A percentile compares a stretch with the other conserved stretches of the same genome.
Evolutionary conservation across 2,797 vertebrate species (phyloP).

Genomic region (Platyrinchus mystaceus): DNA sequence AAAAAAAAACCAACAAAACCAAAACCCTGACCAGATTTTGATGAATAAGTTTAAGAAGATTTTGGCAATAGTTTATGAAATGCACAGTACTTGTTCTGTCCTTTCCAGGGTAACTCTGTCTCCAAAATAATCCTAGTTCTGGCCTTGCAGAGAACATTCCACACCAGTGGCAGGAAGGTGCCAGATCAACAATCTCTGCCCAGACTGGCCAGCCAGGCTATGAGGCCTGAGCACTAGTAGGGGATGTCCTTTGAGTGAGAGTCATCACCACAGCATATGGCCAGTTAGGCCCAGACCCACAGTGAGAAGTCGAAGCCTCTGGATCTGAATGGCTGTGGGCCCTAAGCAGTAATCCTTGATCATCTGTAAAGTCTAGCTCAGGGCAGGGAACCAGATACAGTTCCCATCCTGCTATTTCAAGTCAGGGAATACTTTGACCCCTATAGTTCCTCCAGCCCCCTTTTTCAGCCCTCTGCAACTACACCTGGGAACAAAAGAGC

Average conservation of each 20-base stretch:
- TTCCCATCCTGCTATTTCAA: background rate
- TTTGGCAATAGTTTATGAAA: background rate
- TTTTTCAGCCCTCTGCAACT: background rate
- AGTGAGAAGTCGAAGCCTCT: background rate
- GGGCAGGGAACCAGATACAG: background rate
- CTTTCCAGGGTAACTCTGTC: background rate
- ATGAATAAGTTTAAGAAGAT: background rate
- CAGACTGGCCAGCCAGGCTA: background rate
- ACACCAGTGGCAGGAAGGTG: background rate
- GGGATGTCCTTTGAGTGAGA: background rate
- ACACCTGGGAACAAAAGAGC: background rate
- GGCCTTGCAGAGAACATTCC: background rate
- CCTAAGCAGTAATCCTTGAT: background rate
- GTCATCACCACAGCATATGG: background rate
- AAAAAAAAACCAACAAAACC: background rate
- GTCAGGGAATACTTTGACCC: background rate
- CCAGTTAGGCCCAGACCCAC: background rate
- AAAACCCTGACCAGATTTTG: background rate
- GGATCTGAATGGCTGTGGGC: background rate
- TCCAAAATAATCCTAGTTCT: slow-evolving; percentile 2
- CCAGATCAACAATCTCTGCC: background rate
- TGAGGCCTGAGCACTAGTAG: background rate
- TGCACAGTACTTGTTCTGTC: background rate
- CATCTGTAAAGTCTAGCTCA: background rate
- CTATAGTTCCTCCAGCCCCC: background rate